Percentiles rank a stretch among this genome's conserved stretches.
These are phyloP conservation scores for Tympanoctomys barrerae DNA, from an alignment of 2,797 vertebrate genomes.

Conservation along the genomic window DNA sequence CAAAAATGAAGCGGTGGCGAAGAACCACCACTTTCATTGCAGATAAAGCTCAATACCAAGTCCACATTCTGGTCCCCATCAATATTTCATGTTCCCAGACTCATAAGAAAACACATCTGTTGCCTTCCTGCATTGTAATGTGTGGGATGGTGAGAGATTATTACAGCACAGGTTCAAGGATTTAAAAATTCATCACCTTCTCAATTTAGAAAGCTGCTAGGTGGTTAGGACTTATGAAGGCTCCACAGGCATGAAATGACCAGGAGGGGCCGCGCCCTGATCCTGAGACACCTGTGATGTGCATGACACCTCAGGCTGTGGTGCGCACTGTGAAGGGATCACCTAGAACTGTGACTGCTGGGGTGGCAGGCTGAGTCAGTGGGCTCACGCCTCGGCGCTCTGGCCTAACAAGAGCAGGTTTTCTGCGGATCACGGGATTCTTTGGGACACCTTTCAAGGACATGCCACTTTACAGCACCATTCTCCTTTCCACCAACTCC, in stretches of 20 bases:
- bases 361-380: neutral
- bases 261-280: neutral
- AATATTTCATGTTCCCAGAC: slow-evolving; percentile 74
- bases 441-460: neutral
- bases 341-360: fast-evolving
- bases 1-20: slow-evolving; percentile 37
- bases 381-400: neutral
- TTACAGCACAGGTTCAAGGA: slow-evolving; percentile 69
- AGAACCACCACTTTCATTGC: neutral
- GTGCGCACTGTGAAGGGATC: no score
- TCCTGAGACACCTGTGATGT: neutral
- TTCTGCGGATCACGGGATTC: neutral
- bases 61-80: neutral
- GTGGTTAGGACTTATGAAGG: slow-evolving; percentile 38
- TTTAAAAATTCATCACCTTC: slow-evolving; percentile 82
- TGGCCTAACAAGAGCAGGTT: neutral
- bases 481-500: no score
- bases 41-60: neutral
- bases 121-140: slow-evolving; percentile 69
- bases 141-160: slow-evolving; percentile 65
- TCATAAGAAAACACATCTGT: slow-evolving; percentile 79
- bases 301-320: neutral
- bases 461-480: neutral
- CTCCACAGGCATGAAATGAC: slow-evolving; percentile 14
- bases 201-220: slow-evolving; percentile 71